Conservation (phyloP, 2,113 vertebrate genomes). For the Riparia riparia region DNA sequence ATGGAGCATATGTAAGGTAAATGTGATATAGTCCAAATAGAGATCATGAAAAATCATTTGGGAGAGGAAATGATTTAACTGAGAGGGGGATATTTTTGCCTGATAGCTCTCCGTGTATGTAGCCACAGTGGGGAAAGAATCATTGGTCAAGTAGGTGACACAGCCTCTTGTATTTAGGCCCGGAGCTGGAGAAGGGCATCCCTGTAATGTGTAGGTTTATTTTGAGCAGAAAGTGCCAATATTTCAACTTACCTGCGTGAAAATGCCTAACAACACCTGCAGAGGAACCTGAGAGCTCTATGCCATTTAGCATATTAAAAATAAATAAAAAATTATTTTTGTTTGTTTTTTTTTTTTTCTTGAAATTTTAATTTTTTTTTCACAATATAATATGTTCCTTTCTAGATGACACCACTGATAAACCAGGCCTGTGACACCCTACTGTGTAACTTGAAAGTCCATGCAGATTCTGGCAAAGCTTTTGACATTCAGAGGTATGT, state of each 20-base stretch:
- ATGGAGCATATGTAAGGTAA: neutral
- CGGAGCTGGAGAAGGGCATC: neutral
- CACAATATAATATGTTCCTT: slow-evolving; percentile 17
- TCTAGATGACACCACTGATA: slow-evolving; percentile 91
- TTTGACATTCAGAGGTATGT: slow-evolving; percentile 92
- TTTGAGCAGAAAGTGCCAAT: neutral
- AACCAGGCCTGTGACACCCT: slow-evolving; percentile 84
- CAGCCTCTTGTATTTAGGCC: neutral
- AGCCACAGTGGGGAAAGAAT: neutral
- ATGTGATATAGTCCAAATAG: neutral
- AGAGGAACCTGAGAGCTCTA: neutral
- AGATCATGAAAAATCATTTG: neutral
- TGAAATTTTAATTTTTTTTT: neutral
- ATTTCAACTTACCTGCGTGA: neutral
- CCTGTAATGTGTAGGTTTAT: neutral
- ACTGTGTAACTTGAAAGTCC: slow-evolving; percentile 82
- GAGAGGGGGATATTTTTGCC: neutral
- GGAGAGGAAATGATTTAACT: neutral
- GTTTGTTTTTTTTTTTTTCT: too few species aligned
- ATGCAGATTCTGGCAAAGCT: slow-evolving; percentile 81
- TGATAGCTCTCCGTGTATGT: neutral
- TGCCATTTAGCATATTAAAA: neutral
- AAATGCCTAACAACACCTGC: neutral
- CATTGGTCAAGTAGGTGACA: neutral
- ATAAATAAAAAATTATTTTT: neutral